Conservation (phyloP, 2,888 invertebrate genomes). For the Drosophila aldrichi region DNA sequence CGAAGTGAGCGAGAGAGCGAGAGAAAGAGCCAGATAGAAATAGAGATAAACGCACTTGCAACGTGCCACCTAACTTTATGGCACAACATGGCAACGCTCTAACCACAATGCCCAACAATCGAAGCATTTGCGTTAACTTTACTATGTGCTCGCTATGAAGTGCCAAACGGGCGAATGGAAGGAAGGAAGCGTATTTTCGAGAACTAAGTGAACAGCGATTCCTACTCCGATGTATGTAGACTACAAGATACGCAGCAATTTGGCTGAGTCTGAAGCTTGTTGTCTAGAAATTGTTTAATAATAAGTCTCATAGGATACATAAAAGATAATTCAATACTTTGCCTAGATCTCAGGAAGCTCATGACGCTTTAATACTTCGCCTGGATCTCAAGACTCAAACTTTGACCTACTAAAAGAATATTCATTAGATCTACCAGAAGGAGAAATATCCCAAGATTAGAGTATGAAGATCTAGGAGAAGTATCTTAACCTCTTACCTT, state of each 20-base stretch:
- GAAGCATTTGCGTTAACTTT: conserved; percentile 35
- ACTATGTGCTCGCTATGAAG: not conserved
- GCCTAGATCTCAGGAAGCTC: not conserved
- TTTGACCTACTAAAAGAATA: not conserved
- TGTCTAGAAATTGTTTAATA: not conserved
- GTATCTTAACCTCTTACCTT: too few relatives aligned
- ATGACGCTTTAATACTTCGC: not conserved
- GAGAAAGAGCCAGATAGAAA: not conserved
- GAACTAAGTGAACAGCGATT: not conserved
- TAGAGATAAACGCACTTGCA: conserved; percentile 35
- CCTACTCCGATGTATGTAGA: not conserved
- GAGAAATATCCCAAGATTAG: too few relatives aligned
- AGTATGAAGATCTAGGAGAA: too few relatives aligned
- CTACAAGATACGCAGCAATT: not conserved
- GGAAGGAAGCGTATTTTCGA: not conserved
- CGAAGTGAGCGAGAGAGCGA: not conserved
- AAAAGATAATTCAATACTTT: not conserved
- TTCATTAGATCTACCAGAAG: not conserved
- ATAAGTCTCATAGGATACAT: too few relatives aligned
- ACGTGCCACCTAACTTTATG: conserved; percentile 39
- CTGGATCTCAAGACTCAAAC: too few relatives aligned
- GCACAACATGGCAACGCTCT: conserved; percentile 20
- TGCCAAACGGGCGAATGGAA: not conserved
- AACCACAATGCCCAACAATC: conserved; percentile 50
- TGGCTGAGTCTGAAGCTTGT: not conserved